Percentiles rank a stretch among this genome's conserved stretches.
phyloP scores from a whole-genome alignment of 2,888 invertebrate species.

The Caenorhabditis afra region DNA sequence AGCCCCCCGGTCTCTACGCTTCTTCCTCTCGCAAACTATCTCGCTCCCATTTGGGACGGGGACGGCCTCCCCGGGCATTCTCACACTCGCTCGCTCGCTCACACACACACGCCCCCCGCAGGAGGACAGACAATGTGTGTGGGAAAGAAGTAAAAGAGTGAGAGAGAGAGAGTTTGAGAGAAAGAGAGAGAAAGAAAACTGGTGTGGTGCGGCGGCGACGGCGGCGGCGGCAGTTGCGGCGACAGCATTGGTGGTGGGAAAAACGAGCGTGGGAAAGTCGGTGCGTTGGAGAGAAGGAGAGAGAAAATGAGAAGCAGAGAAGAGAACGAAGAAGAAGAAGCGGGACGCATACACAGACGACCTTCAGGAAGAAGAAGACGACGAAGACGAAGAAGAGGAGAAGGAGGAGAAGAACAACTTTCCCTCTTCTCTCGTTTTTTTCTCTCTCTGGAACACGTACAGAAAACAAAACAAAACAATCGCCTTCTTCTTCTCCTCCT shows the following conservation, averaged over 20 bases:
- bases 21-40: conserved; percentile 7
- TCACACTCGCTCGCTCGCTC: background rate
- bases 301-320: background rate
- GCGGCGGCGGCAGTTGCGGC: too few relatives aligned
- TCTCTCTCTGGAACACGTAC: too few relatives aligned
- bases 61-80: conserved; percentile 27
- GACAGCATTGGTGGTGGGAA: conserved; percentile 59
- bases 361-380: background rate
- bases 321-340: background rate
- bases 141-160: too few relatives aligned
- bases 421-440: too few relatives aligned
- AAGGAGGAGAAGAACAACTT: too few relatives aligned
- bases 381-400: background rate
- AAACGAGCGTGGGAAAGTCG: conserved; percentile 62
- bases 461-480: too few relatives aligned
- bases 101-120: conserved; percentile 28
- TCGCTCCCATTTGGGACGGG: conserved; percentile 5
- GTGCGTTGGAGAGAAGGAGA: conserved; percentile 9
- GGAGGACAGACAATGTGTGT: conserved; percentile 52
- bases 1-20: background rate
- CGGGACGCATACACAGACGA: background rate
- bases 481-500: too few relatives aligned
- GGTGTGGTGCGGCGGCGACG: conserved; percentile 9
- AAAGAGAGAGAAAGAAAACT: conserved; percentile 28
- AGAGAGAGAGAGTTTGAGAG: conserved; percentile 17